Base-by-base conservation (phyloP, 2,888 invertebrate genomes). In the Cataglyphis albicans region DNA sequence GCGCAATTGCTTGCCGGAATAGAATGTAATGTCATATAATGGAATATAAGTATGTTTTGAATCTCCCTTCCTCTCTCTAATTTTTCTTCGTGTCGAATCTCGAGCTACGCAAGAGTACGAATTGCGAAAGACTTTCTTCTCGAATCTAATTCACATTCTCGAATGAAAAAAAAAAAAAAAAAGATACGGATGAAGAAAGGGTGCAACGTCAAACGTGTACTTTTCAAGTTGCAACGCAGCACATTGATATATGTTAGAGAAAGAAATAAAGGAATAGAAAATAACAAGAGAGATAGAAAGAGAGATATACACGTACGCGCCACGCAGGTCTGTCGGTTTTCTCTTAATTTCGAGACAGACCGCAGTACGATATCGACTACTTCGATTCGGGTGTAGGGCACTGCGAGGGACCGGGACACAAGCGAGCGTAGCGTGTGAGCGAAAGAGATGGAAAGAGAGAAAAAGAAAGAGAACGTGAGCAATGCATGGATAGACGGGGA, bases 291-390 rank as follows among this genome's bases (percentile, higher is more conserved):
- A 21, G 74, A 35, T n/a, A 41, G 35, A 55, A 35, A 52, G 73
- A n/a, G 64, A 64, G 64, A 32, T 10, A 10, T 9, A 41, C 12
- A 10, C 1, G 21, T 63, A 81, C 32, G 44, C 18, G 35, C 82
- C 65, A 80, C 85, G 59, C 18, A 81, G 78, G 84, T 85, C 86
- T 82, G 88, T 88, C 88, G 90, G 90, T 90, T 87, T 89, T 90
- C 92, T 92, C 92, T 93, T 93, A 93, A 93, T 93, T 93, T 93
- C 91, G 91, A 91, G 93, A 92, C 92, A 92, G 91, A 90, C 92
- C 92, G 92, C 91, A 92, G 93, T 92, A 93, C 92, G 93, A 93
- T 93, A 93, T 93, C 92, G 93, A 92, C 93, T 93, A 91, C 93
- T 93, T 92, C 89, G 93, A 92, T 93, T 92, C 88, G 91, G 89